These are phyloP conservation scores for Deladenus siricidicola DNA, from an alignment of 2,888 invertebrate genomes.

Conservation along the genomic window DNA sequence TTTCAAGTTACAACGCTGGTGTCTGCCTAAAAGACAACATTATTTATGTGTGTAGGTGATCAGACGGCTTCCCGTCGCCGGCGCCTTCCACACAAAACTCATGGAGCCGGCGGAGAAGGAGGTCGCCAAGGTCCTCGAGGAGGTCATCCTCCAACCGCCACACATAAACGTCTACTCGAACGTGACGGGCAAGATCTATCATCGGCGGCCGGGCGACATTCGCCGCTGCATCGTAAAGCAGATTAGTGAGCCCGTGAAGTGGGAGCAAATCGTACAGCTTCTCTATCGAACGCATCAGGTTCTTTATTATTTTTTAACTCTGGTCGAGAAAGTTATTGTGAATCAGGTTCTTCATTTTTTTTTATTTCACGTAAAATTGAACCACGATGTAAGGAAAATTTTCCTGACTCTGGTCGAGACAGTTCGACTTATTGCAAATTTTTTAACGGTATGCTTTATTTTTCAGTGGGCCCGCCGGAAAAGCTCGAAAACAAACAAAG, in stretches of 20 bases:
- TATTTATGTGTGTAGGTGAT: no score
- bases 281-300: slow-evolving; percentile 46
- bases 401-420: no score
- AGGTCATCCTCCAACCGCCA: slow-evolving; percentile 23
- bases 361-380: no score
- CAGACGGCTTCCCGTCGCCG: slow-evolving; percentile 41
- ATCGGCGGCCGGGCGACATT: slow-evolving; percentile 36
- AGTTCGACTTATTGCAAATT: no score
- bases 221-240: slow-evolving; percentile 38
- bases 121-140: slow-evolving; percentile 24
- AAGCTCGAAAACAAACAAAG: no score
- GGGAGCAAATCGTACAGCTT: slow-evolving; percentile 51
- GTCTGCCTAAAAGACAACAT: no score
- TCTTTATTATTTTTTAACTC: no score
- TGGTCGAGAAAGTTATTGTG: no score
- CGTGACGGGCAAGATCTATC: slow-evolving; percentile 40
- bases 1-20: neutral
- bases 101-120: slow-evolving; percentile 40
- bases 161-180: slow-evolving; percentile 49
- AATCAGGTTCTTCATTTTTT: no score
- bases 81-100: slow-evolving; percentile 48
- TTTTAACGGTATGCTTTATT: no score
- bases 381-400: no score
- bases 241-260: slow-evolving; percentile 45
- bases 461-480: no score